Evolutionary conservation across 2,113 vertebrate genomes (phyloP).

Genomic region (Alosa alosa): DNA sequence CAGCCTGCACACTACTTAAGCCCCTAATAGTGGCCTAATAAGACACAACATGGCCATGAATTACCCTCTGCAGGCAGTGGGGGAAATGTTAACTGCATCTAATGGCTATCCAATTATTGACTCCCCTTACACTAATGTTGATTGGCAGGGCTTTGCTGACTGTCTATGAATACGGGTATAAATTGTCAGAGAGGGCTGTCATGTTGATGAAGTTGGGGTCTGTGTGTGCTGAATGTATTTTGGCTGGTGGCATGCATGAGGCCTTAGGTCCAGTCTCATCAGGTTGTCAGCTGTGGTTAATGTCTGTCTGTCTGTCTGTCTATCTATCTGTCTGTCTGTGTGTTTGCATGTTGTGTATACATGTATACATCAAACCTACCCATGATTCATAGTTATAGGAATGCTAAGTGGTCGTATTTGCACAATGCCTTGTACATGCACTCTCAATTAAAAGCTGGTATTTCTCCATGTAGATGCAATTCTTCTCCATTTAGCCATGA

Average conservation of each 20-base stretch:
- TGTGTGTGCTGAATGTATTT: not conserved
- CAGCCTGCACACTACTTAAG: not conserved
- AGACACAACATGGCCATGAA: constrained; percentile 34
- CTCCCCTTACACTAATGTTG: constrained; percentile 20
- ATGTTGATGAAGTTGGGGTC: not conserved
- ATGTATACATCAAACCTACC: no score
- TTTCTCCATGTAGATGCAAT: not conserved
- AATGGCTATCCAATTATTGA: constrained; percentile 58
- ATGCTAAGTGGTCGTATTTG: not conserved
- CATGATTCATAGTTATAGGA: no score
- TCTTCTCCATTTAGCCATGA: not conserved
- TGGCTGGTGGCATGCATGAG: not conserved
- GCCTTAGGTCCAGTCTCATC: not conserved
- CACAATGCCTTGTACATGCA: not conserved
- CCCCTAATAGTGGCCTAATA: constrained; percentile 37
- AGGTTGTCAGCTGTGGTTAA: not conserved
- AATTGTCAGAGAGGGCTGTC: constrained; percentile 24
- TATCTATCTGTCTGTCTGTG: not conserved
- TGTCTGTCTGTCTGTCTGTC: not conserved
- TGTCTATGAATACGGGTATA: not conserved
- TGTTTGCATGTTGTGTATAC: no score
- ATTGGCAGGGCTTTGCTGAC: constrained; percentile 14
- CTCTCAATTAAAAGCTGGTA: not conserved
- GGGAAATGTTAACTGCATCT: constrained; percentile 57
- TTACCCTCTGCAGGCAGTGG: constrained; percentile 29